Base-by-base conservation (phyloP, 2,797 vertebrate species). In the Passerculus sandwichensis region DNA sequence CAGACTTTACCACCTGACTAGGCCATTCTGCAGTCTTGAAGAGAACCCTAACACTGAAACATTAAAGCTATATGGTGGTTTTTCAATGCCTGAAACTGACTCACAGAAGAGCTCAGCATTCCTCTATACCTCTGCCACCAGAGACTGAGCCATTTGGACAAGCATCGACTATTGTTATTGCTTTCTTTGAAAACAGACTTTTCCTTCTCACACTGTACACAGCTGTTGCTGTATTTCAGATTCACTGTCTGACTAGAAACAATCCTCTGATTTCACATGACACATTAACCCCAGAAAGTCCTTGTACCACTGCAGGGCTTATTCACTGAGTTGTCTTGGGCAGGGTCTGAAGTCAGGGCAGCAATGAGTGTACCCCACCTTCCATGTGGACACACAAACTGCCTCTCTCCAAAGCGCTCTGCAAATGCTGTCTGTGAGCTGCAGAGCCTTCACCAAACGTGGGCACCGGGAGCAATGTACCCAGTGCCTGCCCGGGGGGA, bases 351-450 rank as follows among this genome's bases (percentile, higher is more conserved):
- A n/a, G 10, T 23, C 42, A 13, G 16, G 44, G 18, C 11, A 51
- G 21, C 26, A 5, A 25, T 18, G 15, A 70, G 13, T 11, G 42
- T 70, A 59, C 22, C 19, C 4, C 47, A 26, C 10, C 13, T 59
- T 53, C 87, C 13, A 17, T 7, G 4, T 14, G 12, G 20, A 10
- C 10, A 0, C 20, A 48, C 26, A 26, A 40, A 21, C 17, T 50
- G 25, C 11, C 3, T 1, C 27, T 50, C 32, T 40, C 20, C 0
- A 0, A 45, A 66, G 17, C 6, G 10, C 16, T 32, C 11, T 36
- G 25, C 26, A 19, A 45, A 22, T 1, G 5, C 10, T n/a, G n/a
- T 6, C 9, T 91, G 27, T 22, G 36, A 54, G 13, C 47, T 71
- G 7, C 36, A 32, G 9, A 56, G 13, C 18, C 15, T 75, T 57